Evolutionary conservation across 2,888 invertebrate species (phyloP), one percentile per base, ranked within the genome.

Genomic region (Acanthococcus lagerstroemiae): DNA sequence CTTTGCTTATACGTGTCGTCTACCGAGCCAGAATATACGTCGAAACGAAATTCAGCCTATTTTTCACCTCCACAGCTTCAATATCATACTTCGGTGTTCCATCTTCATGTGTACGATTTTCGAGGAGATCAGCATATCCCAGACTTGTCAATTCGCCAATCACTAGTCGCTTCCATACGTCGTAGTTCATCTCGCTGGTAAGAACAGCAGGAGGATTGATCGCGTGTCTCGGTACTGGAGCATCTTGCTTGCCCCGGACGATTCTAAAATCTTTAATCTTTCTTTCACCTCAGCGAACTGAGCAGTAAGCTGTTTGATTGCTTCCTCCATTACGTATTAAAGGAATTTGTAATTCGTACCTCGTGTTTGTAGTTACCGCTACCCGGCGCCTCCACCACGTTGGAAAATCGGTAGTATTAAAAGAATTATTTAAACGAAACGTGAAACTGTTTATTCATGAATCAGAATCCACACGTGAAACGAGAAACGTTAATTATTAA

Each of bases 311-410:
- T 7, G 5, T 6, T 5, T 17, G 7, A 48, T 6, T 5, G 12
- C n/a, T 48, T 48, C 48, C 19, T 48, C 48, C 48, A 48, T 48
- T 6, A 7, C n/a, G 6, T 6, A 48, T n/a, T n/a, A n/a, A n/a
- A n/a, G n/a, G n/a, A n/a, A n/a, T n/a, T n/a, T n/a, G n/a, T n/a
- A n/a, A n/a, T n/a, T n/a, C n/a, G n/a, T n/a, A n/a, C 9, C 5
- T 6, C 12, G 12, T 48, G 19, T 17, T 5, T 48, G 6, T 17
- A n/a, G 6, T 48, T 48, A 9, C 6, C 19, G 12, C 48, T 48
- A 48, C 48, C 48, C n/a, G 48, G 48, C 48, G 19, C 48, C 48
- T 48, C 48, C 48, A 48, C 48, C 48, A 48, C 48, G 12, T n/a
- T 48, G 19, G 48, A 48, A 48, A n/a, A 48, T 48, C n/a, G 17